Conservation (phyloP, 2,113 vertebrate species). For the Pachyramphus minor region DNA sequence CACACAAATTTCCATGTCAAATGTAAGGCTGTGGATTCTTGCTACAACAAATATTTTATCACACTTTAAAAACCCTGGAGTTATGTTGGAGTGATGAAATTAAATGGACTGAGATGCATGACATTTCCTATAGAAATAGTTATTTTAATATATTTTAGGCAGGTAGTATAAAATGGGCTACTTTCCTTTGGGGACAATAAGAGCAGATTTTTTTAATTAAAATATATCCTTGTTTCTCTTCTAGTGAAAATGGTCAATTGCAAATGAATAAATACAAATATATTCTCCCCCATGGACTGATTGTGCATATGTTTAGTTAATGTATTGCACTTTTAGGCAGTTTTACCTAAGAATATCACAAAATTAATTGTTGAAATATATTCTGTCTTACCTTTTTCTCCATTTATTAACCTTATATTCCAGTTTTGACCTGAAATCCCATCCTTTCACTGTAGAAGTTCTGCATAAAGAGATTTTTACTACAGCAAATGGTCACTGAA, state of each 20-base stretch:
- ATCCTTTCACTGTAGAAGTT: background rate
- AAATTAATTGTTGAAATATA: background rate
- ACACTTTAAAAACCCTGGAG: background rate
- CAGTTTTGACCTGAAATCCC: background rate
- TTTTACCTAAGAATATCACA: background rate
- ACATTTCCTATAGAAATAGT: background rate
- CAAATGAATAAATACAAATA: background rate
- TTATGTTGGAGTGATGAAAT: background rate
- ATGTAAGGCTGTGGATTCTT: background rate
- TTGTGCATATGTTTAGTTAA: background rate
- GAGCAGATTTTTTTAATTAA: background rate
- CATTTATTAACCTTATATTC: background rate
- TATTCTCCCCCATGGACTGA: fast-evolving
- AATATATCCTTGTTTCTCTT: background rate
- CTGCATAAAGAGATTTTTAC: background rate
- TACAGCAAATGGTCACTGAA: background rate
- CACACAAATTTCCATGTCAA: background rate
- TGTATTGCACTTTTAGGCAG: background rate
- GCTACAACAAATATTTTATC: background rate
- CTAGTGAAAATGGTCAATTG: background rate
- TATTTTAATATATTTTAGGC: background rate
- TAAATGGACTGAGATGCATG: background rate
- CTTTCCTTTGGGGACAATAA: background rate
- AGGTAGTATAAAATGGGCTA: background rate
- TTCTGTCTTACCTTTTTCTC: background rate